Conservation (phyloP, 2,888 invertebrate species). For the Erebia ligea region DNA sequence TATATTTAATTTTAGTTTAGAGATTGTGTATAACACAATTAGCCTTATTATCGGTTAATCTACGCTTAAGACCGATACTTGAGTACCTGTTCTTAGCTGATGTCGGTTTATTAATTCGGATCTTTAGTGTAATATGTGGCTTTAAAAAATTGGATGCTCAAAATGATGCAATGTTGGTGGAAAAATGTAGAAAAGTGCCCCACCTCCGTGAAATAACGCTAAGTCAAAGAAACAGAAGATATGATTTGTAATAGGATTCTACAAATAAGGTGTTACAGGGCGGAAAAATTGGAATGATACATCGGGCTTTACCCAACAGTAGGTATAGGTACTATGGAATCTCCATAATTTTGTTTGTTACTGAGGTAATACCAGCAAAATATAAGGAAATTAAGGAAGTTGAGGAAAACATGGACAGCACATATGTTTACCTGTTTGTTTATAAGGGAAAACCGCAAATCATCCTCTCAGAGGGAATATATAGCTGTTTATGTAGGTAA, state of each 20-base stretch:
- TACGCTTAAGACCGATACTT: too few species aligned
- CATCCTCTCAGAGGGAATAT: conserved; percentile 18
- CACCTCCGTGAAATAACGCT: too few species aligned
- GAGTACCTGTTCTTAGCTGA: too few species aligned
- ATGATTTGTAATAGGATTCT: neutral
- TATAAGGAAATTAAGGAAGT: conserved; percentile 1
- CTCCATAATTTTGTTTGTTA: conserved; percentile 12
- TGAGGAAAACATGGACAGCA: conserved; percentile 7
- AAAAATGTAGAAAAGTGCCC: too few species aligned
- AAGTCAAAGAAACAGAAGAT: too few species aligned
- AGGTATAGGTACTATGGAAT: neutral
- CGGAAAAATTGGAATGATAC: conserved; percentile 2
- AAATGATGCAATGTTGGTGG: too few species aligned
- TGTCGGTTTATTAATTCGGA: too few species aligned
- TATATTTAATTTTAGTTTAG: too few species aligned
- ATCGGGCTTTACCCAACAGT: neutral
- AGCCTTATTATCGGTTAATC: too few species aligned
- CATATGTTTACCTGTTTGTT: conserved; percentile 1
- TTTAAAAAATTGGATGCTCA: too few species aligned
- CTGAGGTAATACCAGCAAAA: neutral
- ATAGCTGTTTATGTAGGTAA: neutral
- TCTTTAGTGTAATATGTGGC: too few species aligned
- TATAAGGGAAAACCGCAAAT: conserved; percentile 37
- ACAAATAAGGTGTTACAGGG: conserved; percentile 5
- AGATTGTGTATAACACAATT: too few species aligned